Evolutionary conservation across 2,888 invertebrate species (phyloP), one percentile per base, ranked within the genome.

Genomic region (Uloborus plumipes): DNA sequence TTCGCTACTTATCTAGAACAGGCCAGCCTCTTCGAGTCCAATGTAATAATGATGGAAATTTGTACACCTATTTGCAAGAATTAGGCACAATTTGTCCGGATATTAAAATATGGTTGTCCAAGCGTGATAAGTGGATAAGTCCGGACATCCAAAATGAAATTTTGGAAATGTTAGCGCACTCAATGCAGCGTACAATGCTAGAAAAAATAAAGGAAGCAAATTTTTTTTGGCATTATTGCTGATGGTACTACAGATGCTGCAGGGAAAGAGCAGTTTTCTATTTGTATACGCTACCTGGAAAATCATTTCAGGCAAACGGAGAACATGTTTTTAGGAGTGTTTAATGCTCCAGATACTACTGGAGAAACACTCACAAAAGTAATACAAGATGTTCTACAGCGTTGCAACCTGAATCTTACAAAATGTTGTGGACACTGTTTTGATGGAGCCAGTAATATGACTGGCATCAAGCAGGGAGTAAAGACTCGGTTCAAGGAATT

Each of bases 101-200:
- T 16, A n/a, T 53, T 53, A 7, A 53, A 53, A 3, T 15, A 6
- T 53, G 53, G 53, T 53, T 53, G 53, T 6, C 53, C 53, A 53
- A 53, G 53, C 53, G 53, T 3, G 53, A 53, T 53, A 53, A 53
- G 6, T 53, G 53, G 53, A 53, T 53, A 4, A 53, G 53, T 53
- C 53, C 53, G 6, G 53, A 53, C 53, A 53, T 53, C 6, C 53
- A 53, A 53, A 53, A 53, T 53, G 53, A 53, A 53, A 53, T 53
- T 53, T 53, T 53, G 53, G n/a, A 53, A n/a, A 53, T 53, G 53
- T 53, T 53, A 7, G 53, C 53, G 2, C 53, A 53, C 53, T 16
- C 15, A n/a, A 53, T 53, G 53, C 53, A 53, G 53, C 53, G 53
- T 53, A 2, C 15, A 53, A 15, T 53, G 53, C 15, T 53, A 53